These are phyloP conservation scores for Xenentodon cancila DNA, from an alignment of 2,797 vertebrate genomes.

Conservation along the genomic window DNA sequence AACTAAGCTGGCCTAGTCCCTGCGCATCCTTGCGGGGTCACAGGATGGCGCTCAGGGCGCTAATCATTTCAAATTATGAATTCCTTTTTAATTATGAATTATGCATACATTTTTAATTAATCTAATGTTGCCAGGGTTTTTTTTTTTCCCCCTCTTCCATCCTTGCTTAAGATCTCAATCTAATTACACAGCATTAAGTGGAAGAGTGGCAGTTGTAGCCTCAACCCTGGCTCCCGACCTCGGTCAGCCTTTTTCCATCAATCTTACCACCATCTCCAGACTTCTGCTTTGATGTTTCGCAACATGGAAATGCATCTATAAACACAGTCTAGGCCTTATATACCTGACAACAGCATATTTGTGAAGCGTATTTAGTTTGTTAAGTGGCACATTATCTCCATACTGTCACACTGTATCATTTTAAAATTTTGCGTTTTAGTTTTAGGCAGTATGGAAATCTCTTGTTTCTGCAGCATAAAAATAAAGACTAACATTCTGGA, in stretches of 20 bases:
- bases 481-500: not conserved
- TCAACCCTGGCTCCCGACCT: constrained; percentile 75
- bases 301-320: constrained; percentile 69
- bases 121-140: constrained; percentile 85
- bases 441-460: not conserved
- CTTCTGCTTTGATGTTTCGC: constrained; percentile 70
- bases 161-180: constrained; percentile 81
- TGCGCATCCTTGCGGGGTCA: constrained; percentile 78
- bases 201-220: constrained; percentile 78
- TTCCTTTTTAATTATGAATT: constrained; percentile 90
- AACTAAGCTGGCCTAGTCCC: constrained; percentile 76
- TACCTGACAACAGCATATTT: constrained; percentile 52
- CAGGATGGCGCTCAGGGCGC: constrained; percentile 76
- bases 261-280: constrained; percentile 72
- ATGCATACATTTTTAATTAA: constrained; percentile 90
- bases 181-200: constrained; percentile 85
- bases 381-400: constrained; percentile 7
- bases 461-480: constrained; percentile 4
- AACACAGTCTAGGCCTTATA: constrained; percentile 44
- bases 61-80: constrained; percentile 88
- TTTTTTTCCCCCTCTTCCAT: constrained; percentile 66
- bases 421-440: not conserved
- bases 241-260: constrained; percentile 80
- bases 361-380: constrained; percentile 36
- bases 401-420: constrained; percentile 8